A percentile compares a stretch with the other conserved stretches of the same genome.
Conservation (phyloP, 2,888 invertebrate species). For the Nezara viridula region DNA sequence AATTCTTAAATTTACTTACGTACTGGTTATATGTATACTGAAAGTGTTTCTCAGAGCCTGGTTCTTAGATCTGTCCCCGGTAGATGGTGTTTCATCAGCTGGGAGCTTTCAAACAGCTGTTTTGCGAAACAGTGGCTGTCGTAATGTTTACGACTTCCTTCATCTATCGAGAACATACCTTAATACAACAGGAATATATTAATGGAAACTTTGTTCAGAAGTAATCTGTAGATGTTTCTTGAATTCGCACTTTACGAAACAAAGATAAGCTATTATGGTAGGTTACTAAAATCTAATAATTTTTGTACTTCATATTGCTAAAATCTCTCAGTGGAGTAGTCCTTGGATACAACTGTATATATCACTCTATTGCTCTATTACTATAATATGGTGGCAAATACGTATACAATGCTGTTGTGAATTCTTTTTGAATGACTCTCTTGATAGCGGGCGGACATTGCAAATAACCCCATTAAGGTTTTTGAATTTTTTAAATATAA, state of each 20-base stretch:
- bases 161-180: background rate
- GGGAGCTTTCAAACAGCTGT: background rate
- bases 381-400: constrained; percentile 3
- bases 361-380: background rate
- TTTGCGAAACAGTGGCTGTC: background rate
- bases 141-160: constrained; percentile 19
- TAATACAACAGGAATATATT: too few species aligned
- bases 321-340: background rate
- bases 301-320: too few species aligned
- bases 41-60: background rate
- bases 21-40: background rate
- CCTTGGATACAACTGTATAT: background rate
- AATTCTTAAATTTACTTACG: too few species aligned
- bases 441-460: background rate
- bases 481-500: background rate
- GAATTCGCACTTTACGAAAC: too few species aligned
- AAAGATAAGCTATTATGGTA: too few species aligned
- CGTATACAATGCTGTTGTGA: background rate
- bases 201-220: too few species aligned
- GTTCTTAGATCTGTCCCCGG: background rate
- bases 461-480: background rate
- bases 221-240: too few species aligned
- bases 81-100: background rate
- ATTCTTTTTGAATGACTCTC: background rate
- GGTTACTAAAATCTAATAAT: too few species aligned